Percentiles rank a stretch among this genome's conserved stretches.
Evolutionary conservation across 1,140 invertebrate species (phyloP).

Genomic region (Cyclina sinensis): DNA sequence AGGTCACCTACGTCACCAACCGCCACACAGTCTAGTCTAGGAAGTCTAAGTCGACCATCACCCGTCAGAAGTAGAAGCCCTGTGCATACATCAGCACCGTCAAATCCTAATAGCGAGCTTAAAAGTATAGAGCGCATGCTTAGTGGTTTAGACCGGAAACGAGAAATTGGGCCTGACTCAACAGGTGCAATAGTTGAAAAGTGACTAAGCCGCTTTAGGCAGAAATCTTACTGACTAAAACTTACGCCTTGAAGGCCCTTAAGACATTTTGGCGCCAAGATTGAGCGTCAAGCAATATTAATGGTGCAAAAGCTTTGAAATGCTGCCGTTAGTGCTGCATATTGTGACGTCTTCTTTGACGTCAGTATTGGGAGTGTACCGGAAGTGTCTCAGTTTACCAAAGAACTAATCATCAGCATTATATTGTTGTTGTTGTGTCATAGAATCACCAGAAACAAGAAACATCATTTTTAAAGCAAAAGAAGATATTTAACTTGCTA

Average conservation of each 20-base stretch:
- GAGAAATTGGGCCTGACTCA: conserved; percentile 72
- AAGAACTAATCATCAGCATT: conserved; percentile 56
- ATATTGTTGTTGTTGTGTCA: conserved; percentile 25
- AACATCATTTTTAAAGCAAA: conserved; percentile 1
- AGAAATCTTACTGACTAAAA: conserved; percentile 11
- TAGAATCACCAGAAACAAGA: background rate
- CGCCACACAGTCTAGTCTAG: conserved; percentile 88
- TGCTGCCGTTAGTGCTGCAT: conserved; percentile 31
- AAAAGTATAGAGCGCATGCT: conserved; percentile 99
- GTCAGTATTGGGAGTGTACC: conserved; percentile 37
- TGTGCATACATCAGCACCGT: conserved; percentile 83
- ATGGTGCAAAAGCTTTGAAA: conserved; percentile 36
- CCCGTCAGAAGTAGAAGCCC: conserved; percentile 78
- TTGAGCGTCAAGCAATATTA: conserved; percentile 16
- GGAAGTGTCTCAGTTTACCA: conserved; percentile 57
- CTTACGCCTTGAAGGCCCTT: conserved; percentile 13
- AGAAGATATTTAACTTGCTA: background rate
- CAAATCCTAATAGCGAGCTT: conserved; percentile 89
- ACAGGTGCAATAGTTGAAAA: conserved; percentile 68
- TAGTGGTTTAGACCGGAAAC: conserved; percentile 92
- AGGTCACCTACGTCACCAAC: conserved; percentile 86
- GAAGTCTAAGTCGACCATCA: conserved; percentile 87
- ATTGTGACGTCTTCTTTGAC: conserved; percentile 4
- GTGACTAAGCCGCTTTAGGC: conserved; percentile 39
- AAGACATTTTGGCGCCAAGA: background rate